Percentiles rank a stretch among this genome's conserved stretches.
Conservation (phyloP, 2,797 vertebrate species). For the Vultur gryphus region DNA sequence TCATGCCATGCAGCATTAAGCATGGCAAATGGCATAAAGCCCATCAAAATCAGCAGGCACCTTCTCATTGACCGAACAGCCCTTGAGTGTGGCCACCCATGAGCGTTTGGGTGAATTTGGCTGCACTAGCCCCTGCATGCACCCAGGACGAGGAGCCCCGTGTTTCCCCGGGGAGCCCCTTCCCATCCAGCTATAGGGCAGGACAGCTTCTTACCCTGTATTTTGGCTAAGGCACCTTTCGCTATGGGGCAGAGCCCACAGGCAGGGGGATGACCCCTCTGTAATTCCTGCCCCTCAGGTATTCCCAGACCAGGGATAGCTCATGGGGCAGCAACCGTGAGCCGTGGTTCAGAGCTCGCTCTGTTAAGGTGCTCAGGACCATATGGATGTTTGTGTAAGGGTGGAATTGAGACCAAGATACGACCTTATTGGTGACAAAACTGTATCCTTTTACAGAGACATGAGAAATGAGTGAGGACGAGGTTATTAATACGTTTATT, state of each 20-base stretch:
- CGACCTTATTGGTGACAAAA: neutral
- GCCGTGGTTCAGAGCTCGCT: rapidly evolving
- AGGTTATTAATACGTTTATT: neutral
- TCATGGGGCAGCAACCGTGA: neutral
- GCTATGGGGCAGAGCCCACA: neutral
- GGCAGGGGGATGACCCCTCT: neutral
- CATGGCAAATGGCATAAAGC: neutral
- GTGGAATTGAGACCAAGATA: neutral
- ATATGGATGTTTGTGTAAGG: neutral
- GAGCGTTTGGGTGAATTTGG: neutral
- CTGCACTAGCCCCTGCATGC: rapidly evolving
- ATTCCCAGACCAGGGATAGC: neutral
- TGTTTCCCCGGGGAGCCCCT: neutral
- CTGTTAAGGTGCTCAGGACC: neutral
- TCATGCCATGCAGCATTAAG: neutral
- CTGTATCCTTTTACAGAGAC: neutral
- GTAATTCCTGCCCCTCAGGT: neutral
- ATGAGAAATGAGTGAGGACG: neutral
- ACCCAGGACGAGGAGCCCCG: neutral
- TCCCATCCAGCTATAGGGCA: neutral
- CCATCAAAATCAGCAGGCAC: neutral
- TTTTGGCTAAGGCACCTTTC: neutral
- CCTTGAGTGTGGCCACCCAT: neutral
- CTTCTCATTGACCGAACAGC: neutral
- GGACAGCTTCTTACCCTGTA: neutral